phyloP scores from a whole-genome alignment of 37 sponge, comb jelly and placozoan species.

The Corticium candelabrum region DNA sequence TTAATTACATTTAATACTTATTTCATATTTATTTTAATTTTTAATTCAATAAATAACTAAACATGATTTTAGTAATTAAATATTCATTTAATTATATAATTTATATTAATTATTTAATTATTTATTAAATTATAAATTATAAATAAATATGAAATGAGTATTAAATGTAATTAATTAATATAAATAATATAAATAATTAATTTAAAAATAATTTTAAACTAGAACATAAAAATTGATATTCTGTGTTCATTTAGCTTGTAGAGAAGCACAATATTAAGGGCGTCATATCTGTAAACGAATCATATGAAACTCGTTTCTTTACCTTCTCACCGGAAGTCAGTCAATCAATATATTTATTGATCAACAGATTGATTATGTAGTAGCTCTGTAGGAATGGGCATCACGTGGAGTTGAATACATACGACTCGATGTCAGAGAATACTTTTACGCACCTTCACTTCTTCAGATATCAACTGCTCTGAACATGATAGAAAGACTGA shows the following conservation, averaged over 20 bases:
- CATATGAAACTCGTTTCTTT: slow-evolving; percentile 53
- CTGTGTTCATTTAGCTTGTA: slow-evolving; percentile 38
- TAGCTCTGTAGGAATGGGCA: slow-evolving; percentile 65
- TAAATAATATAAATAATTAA: too few relatives aligned
- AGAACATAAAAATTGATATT: too few relatives aligned
- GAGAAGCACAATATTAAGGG: slow-evolving; percentile 47
- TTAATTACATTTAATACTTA: too few relatives aligned
- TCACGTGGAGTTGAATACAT: slow-evolving; percentile 41
- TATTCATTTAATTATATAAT: background rate
- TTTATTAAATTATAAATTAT: too few relatives aligned
- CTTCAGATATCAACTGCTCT: slow-evolving; percentile 32
- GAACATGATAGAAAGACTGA: slow-evolving; percentile 31
- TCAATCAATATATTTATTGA: background rate
- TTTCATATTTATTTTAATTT: too few relatives aligned
- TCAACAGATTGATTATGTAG: background rate
- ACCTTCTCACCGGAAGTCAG: slow-evolving; percentile 39
- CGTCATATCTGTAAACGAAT: slow-evolving; percentile 45
- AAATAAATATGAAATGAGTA: too few relatives aligned
- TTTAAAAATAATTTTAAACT: too few relatives aligned
- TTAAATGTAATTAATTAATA: too few relatives aligned
- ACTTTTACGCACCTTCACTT: slow-evolving; percentile 48
- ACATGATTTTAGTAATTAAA: background rate
- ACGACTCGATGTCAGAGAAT: slow-evolving; percentile 48
- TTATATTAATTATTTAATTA: too few relatives aligned
- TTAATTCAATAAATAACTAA: too few relatives aligned